These are phyloP conservation scores for Brachylomia viminalis DNA, from an alignment of 2,888 invertebrate species.

Conservation along the genomic window DNA sequence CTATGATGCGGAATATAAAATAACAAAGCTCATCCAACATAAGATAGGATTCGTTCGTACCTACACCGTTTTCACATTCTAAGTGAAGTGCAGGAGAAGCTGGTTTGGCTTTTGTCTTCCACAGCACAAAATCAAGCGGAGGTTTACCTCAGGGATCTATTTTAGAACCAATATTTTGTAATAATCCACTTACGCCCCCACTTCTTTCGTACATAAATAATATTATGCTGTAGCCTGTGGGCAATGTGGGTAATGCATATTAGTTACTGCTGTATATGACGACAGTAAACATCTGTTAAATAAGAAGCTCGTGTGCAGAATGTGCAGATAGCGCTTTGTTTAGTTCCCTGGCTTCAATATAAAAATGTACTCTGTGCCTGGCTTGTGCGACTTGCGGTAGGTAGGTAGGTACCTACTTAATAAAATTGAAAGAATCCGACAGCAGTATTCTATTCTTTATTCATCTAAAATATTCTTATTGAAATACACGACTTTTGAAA, in stretches of 20 bases:
- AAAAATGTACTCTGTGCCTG: too few species aligned
- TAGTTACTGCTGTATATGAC: neutral
- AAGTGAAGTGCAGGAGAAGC: too few species aligned
- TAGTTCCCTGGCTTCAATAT: neutral
- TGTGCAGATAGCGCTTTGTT: neutral
- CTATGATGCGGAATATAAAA: neutral
- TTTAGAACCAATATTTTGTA: neutral
- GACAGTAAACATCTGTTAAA: neutral
- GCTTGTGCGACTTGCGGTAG: neutral
- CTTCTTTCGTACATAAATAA: neutral
- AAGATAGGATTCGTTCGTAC: neutral
- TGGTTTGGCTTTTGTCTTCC: neutral
- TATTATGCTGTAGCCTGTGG: too few species aligned
- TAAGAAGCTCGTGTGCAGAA: neutral
- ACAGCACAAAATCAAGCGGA: neutral
- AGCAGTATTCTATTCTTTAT: slow-evolving; percentile 39
- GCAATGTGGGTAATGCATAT: neutral
- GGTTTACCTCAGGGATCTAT: neutral
- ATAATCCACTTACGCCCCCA: neutral
- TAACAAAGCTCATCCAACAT: neutral
- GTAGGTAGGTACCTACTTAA: neutral
- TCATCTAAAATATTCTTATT: slow-evolving; percentile 60
- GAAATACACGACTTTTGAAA: slow-evolving; percentile 28
- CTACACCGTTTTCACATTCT: neutral
- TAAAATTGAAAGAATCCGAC: slow-evolving; percentile 7